A percentile compares a stretch with the other conserved stretches of the same genome.
phyloP scores from a whole-genome alignment of 2,797 vertebrate species.

The Galagoides demidoff region DNA sequence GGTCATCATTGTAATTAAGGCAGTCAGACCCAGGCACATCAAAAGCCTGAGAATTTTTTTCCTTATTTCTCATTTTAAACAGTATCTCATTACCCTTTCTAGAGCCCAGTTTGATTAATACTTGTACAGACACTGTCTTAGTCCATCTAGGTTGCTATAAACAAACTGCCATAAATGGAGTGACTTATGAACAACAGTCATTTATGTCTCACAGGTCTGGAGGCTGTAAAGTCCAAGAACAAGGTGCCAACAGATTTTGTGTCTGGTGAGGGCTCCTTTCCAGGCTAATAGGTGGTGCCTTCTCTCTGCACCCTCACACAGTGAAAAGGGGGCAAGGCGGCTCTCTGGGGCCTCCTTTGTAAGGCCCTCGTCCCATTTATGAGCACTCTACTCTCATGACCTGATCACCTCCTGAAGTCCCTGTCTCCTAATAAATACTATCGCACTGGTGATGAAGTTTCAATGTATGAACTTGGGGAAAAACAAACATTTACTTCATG shows the following conservation, averaged over 20 bases:
- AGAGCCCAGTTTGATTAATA: not conserved
- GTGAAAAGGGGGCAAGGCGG: not conserved
- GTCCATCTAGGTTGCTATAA: not conserved
- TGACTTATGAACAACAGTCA: not conserved
- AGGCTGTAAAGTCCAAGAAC: not conserved
- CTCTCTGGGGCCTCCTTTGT: not conserved
- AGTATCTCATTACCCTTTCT: not conserved
- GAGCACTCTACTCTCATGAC: not conserved
- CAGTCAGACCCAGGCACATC: not conserved
- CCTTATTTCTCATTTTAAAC: conserved; percentile 1
- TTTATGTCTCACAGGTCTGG: not conserved
- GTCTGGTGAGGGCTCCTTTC: not conserved
- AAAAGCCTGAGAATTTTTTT: not conserved
- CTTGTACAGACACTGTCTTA: not conserved
- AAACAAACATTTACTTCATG: not conserved
- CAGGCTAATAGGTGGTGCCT: not conserved
- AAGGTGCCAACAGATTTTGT: not conserved
- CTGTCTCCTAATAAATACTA: not conserved
- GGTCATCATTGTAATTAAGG: not conserved
- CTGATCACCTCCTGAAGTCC: not conserved
- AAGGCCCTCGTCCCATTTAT: not conserved
- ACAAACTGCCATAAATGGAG: too few relatives aligned
- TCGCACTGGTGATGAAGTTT: not conserved
- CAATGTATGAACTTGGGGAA: not conserved
- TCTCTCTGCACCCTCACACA: not conserved